A percentile compares a stretch with the other conserved stretches of the same genome.
These are phyloP conservation scores for Drosophila phalerata DNA, from an alignment of 2,888 invertebrate species.

Conservation along the genomic window DNA sequence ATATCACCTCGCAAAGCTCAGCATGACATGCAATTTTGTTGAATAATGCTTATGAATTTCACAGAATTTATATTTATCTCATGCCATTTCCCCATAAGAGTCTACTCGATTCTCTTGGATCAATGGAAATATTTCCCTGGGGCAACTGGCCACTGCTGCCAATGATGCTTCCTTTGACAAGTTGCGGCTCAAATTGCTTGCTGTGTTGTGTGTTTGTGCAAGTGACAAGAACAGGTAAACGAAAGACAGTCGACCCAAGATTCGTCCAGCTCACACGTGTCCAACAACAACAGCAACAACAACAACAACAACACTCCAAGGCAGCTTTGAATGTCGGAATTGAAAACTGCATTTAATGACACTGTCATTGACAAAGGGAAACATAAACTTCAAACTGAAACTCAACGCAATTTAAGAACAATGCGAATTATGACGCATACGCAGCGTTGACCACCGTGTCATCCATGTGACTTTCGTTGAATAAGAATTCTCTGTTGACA, in stretches of 20 bases:
- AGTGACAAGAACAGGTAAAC: constrained; percentile 17
- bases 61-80: not conserved
- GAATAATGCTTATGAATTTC: not conserved
- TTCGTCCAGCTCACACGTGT: constrained; percentile 28
- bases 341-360: constrained; percentile 25
- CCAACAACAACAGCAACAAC: not conserved
- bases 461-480: constrained; percentile 23
- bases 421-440: constrained; percentile 55
- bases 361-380: constrained; percentile 34
- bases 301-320: not conserved
- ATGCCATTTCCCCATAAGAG: not conserved
- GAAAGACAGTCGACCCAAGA: not conserved
- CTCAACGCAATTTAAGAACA: constrained; percentile 26
- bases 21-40: not conserved
- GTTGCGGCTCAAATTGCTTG: not conserved
- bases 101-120: not conserved
- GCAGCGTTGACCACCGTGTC: constrained; percentile 28
- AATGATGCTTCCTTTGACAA: not conserved
- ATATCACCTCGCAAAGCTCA: not conserved
- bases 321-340: constrained; percentile 18
- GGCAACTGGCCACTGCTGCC: not conserved
- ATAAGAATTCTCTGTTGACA: constrained; percentile 4
- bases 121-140: not conserved
- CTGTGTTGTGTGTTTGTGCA: constrained; percentile 6
- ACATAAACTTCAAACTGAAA: constrained; percentile 28